Percentiles rank a stretch among this genome's conserved stretches.
These are phyloP conservation scores for Rhagonycha lutea DNA, from an alignment of 2,888 invertebrate genomes.

Conservation along the genomic window DNA sequence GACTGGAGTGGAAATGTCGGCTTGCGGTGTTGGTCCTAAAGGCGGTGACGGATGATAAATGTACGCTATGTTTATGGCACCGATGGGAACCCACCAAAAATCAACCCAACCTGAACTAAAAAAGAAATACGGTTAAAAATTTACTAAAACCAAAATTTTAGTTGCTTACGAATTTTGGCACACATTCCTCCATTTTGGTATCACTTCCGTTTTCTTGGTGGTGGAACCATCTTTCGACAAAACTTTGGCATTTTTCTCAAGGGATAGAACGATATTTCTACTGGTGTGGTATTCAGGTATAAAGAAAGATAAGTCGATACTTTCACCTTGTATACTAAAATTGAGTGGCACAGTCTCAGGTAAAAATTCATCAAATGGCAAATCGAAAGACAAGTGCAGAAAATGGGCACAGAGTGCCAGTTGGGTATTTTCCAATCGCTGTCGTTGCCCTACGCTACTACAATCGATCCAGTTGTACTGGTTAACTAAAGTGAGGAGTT, in stretches of 20 bases:
- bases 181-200: conserved; percentile 80
- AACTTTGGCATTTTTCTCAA: conserved; percentile 87
- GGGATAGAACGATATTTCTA: conserved; percentile 76
- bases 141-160: not conserved
- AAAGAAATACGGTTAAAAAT: not conserved
- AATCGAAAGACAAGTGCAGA: conserved; percentile 88
- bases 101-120: conserved; percentile 83
- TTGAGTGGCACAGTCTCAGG: conserved; percentile 87
- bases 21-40: conserved; percentile 84
- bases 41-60: conserved; percentile 92
- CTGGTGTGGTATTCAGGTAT: conserved; percentile 92
- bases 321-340: conserved; percentile 95
- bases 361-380: conserved; percentile 93
- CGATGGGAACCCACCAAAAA: conserved; percentile 95
- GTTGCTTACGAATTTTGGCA: conserved; percentile 66
- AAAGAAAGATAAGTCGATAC: conserved; percentile 86
- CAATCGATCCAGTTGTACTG: conserved; percentile 99
- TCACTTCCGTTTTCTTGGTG: conserved; percentile 60
- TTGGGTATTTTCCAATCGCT: conserved; percentile 79
- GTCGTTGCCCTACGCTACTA: conserved; percentile 83
- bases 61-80: conserved; percentile 88
- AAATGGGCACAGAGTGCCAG: conserved; percentile 93
- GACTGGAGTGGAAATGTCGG: conserved; percentile 91
- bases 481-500: conserved; percentile 90
- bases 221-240: conserved; percentile 73